A percentile compares a stretch with the other conserved stretches of the same genome.
These are phyloP conservation scores for Aspiorhynchus laticeps DNA, from an alignment of 2,113 vertebrate species.

Conservation along the genomic window DNA sequence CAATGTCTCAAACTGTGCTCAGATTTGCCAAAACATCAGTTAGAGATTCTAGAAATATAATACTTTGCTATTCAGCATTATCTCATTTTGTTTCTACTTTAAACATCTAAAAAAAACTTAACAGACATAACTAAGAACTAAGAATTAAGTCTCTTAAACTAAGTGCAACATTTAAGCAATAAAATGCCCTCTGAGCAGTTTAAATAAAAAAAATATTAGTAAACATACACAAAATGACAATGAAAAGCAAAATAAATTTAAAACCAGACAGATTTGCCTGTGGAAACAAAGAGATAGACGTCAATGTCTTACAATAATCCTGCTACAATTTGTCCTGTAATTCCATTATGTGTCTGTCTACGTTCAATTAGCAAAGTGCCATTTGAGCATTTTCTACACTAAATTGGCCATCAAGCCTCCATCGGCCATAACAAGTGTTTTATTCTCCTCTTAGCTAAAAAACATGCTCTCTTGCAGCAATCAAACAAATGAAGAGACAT, in stretches of 20 bases:
- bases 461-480: conserved; percentile 3
- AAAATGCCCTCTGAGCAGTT: neutral
- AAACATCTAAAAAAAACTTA: too few species aligned
- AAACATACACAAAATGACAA: neutral
- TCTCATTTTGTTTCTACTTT: too few species aligned
- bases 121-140: neutral
- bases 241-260: neutral
- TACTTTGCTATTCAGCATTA: too few species aligned
- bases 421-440: conserved; percentile 19
- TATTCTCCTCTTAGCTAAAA: conserved; percentile 28
- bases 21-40: neutral
- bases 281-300: neutral
- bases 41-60: neutral
- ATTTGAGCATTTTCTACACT: conserved; percentile 10
- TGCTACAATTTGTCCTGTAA: conserved; percentile 7
- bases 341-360: conserved; percentile 1
- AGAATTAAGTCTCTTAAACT: neutral
- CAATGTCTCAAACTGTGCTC: neutral
- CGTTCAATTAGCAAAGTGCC: conserved; percentile 19
- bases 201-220: neutral
- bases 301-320: conserved; percentile 4
- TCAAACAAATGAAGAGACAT: conserved; percentile 36
- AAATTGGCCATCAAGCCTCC: conserved; percentile 31
- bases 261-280: neutral
- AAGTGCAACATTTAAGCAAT: neutral